phyloP scores from a whole-genome alignment of 2,797 vertebrate genomes.

The Thaleichthys pacificus region DNA sequence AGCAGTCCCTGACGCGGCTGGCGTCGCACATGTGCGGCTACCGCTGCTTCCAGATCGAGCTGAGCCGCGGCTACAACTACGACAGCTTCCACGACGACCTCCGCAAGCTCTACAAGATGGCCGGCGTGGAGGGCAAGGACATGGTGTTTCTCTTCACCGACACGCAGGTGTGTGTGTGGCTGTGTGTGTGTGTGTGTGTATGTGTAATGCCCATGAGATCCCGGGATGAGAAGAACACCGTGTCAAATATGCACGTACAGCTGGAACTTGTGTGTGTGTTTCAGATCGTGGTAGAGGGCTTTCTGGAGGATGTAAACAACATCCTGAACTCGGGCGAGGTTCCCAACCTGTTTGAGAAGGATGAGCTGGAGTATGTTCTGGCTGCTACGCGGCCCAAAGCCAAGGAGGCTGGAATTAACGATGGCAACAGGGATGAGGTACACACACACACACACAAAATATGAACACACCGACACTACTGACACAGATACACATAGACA shows the following conservation, averaged over 20 bases:
- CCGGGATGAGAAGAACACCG: neutral
- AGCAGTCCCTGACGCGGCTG: constrained; percentile 85
- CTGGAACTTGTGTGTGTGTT: neutral
- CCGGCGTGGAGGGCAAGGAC: constrained; percentile 81
- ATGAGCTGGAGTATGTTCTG: constrained; percentile 81
- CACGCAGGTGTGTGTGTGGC: constrained; percentile 76
- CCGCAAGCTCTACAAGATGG: constrained; percentile 84
- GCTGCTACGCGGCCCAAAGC: constrained; percentile 79
- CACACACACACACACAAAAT: neutral
- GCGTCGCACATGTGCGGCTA: constrained; percentile 85
- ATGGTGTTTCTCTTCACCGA: constrained; percentile 91
- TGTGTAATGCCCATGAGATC: neutral
- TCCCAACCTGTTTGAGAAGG: constrained; percentile 85
- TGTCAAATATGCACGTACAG: too few species aligned
- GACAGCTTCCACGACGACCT: constrained; percentile 89
- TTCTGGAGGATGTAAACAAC: constrained; percentile 86
- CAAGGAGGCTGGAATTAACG: constrained; percentile 82
- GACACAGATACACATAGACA: neutral
- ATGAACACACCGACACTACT: neutral
- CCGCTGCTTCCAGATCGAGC: constrained; percentile 85
- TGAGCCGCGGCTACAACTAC: constrained; percentile 85
- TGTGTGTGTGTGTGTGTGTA: neutral
- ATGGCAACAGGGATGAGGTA: constrained; percentile 86
- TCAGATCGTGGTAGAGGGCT: constrained; percentile 81
- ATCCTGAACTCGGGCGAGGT: constrained; percentile 86